A percentile compares a stretch with the other conserved stretches of the same genome.
phyloP scores from a whole-genome alignment of 2,888 invertebrate species.

The Pogonocherus hispidulus region DNA sequence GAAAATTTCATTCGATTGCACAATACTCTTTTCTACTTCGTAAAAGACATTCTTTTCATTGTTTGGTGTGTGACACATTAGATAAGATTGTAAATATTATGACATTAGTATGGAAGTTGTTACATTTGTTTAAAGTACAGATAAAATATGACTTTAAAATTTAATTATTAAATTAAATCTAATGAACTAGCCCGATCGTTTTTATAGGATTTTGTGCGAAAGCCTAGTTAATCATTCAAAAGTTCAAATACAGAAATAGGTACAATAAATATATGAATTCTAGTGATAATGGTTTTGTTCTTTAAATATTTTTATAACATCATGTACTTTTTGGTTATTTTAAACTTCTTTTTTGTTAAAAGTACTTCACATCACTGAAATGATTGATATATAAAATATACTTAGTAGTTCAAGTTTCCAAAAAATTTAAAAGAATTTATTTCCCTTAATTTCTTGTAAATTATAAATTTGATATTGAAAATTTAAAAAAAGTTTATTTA shows the following conservation, averaged over 20 bases:
- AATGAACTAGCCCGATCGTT: conserved; percentile 5
- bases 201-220: conserved; percentile 28
- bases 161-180: conserved; percentile 12
- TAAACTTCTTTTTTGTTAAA: too few relatives aligned
- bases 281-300: conserved; percentile 18
- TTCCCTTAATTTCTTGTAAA: too few relatives aligned
- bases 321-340: conserved; percentile 3
- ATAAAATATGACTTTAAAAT: not conserved
- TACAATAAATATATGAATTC: conserved; percentile 30
- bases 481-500: too few relatives aligned
- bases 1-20: conserved; percentile 43
- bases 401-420: too few relatives aligned
- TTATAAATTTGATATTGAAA: too few relatives aligned
- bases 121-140: conserved; percentile 1
- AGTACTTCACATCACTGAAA: too few relatives aligned
- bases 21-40: conserved; percentile 32
- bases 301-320: conserved; percentile 31
- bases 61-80: conserved; percentile 31
- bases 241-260: conserved; percentile 35
- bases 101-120: conserved; percentile 9
- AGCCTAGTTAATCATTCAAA: conserved; percentile 31
- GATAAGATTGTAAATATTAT: conserved; percentile 19
- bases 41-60: conserved; percentile 29
- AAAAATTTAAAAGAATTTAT: too few relatives aligned
- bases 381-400: too few relatives aligned